phyloP scores from a whole-genome alignment of 2,113 vertebrate genomes.

The Ceyx margarethae region DNA sequence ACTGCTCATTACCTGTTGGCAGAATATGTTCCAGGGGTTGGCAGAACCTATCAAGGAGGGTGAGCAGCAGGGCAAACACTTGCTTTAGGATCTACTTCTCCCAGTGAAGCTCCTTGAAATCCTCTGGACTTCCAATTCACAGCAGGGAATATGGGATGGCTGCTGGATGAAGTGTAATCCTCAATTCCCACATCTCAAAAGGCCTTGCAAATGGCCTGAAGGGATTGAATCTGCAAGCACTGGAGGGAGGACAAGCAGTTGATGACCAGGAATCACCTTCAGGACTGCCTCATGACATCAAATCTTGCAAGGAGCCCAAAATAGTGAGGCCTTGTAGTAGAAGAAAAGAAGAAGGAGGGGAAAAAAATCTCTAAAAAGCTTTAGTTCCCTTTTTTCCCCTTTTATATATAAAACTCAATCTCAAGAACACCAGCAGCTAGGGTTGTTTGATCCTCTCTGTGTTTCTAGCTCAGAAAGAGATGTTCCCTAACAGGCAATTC shows the following conservation, averaged over 20 bases:
- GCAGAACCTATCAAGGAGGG: background rate
- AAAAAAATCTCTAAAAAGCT: background rate
- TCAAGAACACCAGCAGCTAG: background rate
- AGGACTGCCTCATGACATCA: background rate
- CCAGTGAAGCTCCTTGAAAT: background rate
- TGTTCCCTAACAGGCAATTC: background rate
- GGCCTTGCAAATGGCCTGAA: background rate
- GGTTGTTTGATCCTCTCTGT: background rate
- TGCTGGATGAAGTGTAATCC: background rate
- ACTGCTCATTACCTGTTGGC: background rate
- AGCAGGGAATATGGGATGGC: rapidly evolving
- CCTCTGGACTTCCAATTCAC: background rate
- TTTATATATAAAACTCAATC: background rate
- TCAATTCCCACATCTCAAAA: background rate
- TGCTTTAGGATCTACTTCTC: background rate
- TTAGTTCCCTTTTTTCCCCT: background rate
- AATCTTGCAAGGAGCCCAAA: background rate
- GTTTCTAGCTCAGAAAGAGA: background rate
- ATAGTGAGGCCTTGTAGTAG: background rate
- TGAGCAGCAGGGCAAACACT: background rate
- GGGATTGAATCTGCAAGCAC: background rate
- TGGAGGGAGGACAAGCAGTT: background rate
- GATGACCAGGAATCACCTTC: background rate
- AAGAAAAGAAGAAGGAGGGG: background rate
- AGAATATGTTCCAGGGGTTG: background rate